These are phyloP conservation scores for Hydractinia symbiolongicarpus DNA, from an alignment of 30 jellyfish, hydroid and myxozoan species.

Conservation along the genomic window DNA sequence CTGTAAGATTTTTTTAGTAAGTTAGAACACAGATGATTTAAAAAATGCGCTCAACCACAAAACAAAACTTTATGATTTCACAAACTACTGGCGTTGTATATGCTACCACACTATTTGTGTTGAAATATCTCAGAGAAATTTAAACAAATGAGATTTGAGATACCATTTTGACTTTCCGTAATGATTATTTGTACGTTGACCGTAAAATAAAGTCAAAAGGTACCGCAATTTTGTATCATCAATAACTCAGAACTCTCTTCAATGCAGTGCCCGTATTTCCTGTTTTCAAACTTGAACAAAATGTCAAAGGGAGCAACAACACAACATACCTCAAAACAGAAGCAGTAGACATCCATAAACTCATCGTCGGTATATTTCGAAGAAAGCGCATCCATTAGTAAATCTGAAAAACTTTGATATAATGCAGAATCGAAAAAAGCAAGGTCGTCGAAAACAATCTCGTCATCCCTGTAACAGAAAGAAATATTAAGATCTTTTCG, in stretches of 20 bases:
- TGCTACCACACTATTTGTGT: no score
- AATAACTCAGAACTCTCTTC: no score
- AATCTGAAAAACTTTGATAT: slow-evolving; percentile 47
- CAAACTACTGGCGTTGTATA: no score
- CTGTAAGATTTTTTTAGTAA: slow-evolving; percentile 4
- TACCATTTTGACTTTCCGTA: no score
- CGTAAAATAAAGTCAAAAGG: no score
- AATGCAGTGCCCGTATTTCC: neutral
- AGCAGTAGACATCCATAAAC: slow-evolving; percentile 56
- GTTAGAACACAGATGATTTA: no score
- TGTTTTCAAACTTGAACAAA: neutral
- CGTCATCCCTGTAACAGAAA: slow-evolving; percentile 57
- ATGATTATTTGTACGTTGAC: no score
- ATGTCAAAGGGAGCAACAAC: neutral
- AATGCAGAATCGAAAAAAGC: slow-evolving; percentile 67
- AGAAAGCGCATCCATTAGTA: slow-evolving; percentile 66
- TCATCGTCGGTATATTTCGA: slow-evolving; percentile 43
- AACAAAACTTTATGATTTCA: no score
- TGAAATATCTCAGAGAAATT: no score
- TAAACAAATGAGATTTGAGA: no score
- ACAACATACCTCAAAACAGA: slow-evolving; percentile 55
- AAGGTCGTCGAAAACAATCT: slow-evolving; percentile 63
- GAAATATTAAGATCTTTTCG: neutral
- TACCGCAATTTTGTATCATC: no score
- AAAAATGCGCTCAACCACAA: no score